Evolutionary conservation across 2,113 vertebrate species (phyloP).

Genomic region (Xyrauchen texanus): DNA sequence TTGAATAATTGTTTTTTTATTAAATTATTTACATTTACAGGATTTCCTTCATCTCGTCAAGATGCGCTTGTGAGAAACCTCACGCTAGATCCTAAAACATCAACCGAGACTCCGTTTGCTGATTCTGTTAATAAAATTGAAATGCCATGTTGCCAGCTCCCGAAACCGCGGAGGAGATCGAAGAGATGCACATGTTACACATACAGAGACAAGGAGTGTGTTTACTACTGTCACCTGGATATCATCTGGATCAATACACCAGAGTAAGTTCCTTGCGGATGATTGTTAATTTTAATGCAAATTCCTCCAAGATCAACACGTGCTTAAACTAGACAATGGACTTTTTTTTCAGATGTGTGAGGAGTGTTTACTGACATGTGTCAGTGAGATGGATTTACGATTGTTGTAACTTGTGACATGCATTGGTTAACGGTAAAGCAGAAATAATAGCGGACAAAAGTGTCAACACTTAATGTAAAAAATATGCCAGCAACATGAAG

Average conservation of each 20-base stretch:
- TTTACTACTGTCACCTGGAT: constrained; percentile 94
- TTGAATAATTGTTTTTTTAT: background rate
- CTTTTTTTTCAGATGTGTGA: too few relatives aligned
- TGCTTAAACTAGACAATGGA: too few relatives aligned
- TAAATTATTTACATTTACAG: constrained; percentile 47
- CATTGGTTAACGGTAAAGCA: too few relatives aligned
- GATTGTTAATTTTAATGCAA: too few relatives aligned
- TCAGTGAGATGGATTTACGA: too few relatives aligned
- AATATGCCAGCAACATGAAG: too few relatives aligned
- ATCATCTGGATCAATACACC: constrained; percentile 97
- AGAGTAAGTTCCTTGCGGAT: constrained; percentile 76
- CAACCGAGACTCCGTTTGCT: background rate
- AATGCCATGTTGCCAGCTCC: constrained; percentile 21
- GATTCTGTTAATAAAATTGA: background rate
- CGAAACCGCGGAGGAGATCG: constrained; percentile 56
- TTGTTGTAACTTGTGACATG: background rate
- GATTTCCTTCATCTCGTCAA: constrained; percentile 37
- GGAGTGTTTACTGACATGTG: too few relatives aligned
- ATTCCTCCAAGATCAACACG: too few relatives aligned
- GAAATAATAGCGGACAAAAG: background rate
- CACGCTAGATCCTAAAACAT: background rate
- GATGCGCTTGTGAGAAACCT: constrained; percentile 39
- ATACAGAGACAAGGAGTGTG: constrained; percentile 93
- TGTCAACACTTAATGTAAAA: too few relatives aligned
- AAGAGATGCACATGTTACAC: constrained; percentile 89